These are phyloP conservation scores for Trogon surrucura DNA, from an alignment of 2,113 vertebrate genomes.

Conservation along the genomic window DNA sequence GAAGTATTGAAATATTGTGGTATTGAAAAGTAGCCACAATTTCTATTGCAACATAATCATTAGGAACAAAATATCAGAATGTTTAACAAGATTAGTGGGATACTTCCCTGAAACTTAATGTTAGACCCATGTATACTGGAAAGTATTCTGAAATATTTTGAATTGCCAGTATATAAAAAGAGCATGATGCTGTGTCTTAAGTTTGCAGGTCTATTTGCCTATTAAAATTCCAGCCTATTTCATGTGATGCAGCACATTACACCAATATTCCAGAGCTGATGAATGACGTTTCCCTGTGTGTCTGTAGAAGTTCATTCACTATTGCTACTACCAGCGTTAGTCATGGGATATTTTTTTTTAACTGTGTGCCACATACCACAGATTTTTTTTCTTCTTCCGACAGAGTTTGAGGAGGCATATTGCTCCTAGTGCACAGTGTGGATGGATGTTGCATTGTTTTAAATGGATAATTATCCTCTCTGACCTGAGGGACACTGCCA, in stretches of 20 bases:
- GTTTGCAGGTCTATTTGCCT: neutral
- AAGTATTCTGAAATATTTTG: neutral
- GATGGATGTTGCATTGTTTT: neutral
- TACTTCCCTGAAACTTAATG: neutral
- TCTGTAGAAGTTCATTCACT: neutral
- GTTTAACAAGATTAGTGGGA: neutral
- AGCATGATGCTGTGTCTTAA: neutral
- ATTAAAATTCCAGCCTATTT: neutral
- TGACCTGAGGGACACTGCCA: constrained; percentile 31
- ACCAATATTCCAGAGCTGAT: neutral
- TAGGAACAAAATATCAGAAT: neutral
- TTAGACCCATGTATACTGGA: neutral
- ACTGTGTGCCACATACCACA: neutral
- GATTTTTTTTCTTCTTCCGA: neutral
- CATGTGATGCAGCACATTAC: neutral
- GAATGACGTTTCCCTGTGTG: neutral
- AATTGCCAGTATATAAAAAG: neutral
- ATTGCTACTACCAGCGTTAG: neutral
- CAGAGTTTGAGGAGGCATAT: neutral
- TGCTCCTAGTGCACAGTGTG: neutral
- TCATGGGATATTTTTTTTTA: neutral
- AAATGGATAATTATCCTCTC: neutral
- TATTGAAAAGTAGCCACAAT: neutral
- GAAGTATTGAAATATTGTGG: neutral
- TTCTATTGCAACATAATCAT: neutral